Evolutionary conservation across 2,888 invertebrate genomes (phyloP).

Genomic region (Nowickia ferox): DNA sequence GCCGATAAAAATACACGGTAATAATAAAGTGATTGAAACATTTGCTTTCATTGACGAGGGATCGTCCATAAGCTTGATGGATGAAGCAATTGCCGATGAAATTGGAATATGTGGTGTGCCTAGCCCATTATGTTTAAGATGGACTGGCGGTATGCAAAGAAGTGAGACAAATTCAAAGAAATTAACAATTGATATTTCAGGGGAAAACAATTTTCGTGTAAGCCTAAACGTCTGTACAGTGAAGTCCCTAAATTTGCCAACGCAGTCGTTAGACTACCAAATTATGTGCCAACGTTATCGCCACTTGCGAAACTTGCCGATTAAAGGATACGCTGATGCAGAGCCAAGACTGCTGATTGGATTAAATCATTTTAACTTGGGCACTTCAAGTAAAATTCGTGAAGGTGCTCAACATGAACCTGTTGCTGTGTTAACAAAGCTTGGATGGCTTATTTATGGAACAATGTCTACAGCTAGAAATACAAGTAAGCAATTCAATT

Average conservation of each 20-base stretch:
- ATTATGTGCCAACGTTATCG: conserved; percentile 10
- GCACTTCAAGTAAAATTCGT: conserved; percentile 36
- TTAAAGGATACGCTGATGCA: conserved; percentile 39
- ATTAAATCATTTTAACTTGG: conserved; percentile 53
- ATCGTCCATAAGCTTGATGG: conserved; percentile 15
- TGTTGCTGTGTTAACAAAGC: conserved; percentile 46
- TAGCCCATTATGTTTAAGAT: conserved; percentile 33
- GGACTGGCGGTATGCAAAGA: conserved; percentile 45
- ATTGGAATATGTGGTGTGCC: conserved; percentile 14
- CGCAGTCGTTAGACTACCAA: conserved; percentile 39
- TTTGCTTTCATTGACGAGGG: conserved; percentile 25
- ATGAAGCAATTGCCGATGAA: conserved; percentile 12
- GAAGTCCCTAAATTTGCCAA: background rate
- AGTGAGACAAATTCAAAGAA: conserved; percentile 22
- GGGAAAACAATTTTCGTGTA: conserved; percentile 23
- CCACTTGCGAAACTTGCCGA: conserved; percentile 47
- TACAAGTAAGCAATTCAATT: conserved; percentile 48
- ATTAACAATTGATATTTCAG: conserved; percentile 25
- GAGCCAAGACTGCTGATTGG: conserved; percentile 48
- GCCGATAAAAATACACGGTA: too few species aligned
- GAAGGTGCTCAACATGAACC: conserved; percentile 49
- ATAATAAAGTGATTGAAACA: conserved; percentile 21
- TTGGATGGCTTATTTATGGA: conserved; percentile 60
- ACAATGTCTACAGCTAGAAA: background rate
- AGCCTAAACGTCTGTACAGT: conserved; percentile 29